Base-by-base conservation (phyloP, 2,888 invertebrate genomes). In the Meiosimyza platycephala region DNA sequence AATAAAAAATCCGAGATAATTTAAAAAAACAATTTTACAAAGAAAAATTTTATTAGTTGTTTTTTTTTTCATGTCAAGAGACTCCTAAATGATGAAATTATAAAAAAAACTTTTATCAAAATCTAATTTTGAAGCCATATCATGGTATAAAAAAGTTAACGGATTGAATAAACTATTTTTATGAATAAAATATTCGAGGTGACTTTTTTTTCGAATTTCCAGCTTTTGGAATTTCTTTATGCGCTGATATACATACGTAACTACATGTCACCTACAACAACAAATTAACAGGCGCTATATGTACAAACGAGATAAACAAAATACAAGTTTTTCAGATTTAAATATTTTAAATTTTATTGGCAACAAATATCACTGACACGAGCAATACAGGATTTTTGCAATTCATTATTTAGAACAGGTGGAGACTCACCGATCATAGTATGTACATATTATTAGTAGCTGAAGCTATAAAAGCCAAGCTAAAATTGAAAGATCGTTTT, bases 321-420 rank as follows among this genome's bases (percentile, higher is more conserved):
- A 84, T 85, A 85, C 85, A 78, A 80, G 85, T 85, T 85, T 85
- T 75, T 75, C 72, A 75, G 82, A 84, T 85, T 85, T 77, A 85
- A 84, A 83, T 77, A 79, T 40, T 40, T 40, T 9, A 77, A 59
- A 59, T 67, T 73, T 67, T 66, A 72, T 55, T 71, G 71, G 59
- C 28, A 70, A 57, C 33, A 50, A 9, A 40, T 40, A 40, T 40
- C 9, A 40, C 40, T 40, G 50, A 18, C 54, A 47, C n/a, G 48
- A 60, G 28, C 33, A n/a, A 67, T 77, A 80, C 83, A 82, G 82
- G 83, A 83, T 83, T 84, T 81, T 80, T 70, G 18, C 76, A 83
- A 77, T 76, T 76, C 76, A 78, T 75, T 74, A 28, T 28, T 33
- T 62, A n/a, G 64, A 22, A 59, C 62, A 54, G 76, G 48, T 40